Conservation (phyloP, 2,888 invertebrate genomes). For the Thysanoteuthis rhombus region DNA sequence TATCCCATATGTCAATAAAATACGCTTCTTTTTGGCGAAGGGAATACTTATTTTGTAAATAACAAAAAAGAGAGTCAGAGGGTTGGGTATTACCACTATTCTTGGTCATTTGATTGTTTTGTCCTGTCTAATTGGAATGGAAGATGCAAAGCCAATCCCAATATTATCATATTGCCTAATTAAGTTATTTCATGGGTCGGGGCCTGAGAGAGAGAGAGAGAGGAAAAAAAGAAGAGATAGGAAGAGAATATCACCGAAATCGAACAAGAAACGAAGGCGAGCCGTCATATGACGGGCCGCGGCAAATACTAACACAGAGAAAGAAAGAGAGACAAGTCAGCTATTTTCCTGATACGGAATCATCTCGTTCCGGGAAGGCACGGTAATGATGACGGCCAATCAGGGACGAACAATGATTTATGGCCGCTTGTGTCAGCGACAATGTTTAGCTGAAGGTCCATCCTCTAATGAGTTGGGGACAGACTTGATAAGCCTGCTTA, state of each 20-base stretch:
- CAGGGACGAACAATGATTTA: not conserved
- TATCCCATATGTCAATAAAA: not conserved
- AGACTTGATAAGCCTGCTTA: constrained; percentile 12
- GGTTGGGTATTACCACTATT: not conserved
- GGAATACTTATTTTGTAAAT: not conserved
- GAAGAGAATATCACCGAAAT: not conserved
- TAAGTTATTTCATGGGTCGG: not conserved
- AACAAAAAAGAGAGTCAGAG: not conserved
- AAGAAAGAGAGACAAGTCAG: not conserved
- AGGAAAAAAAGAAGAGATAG: not conserved
- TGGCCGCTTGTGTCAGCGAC: not conserved
- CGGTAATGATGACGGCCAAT: not conserved
- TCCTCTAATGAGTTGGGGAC: not conserved
- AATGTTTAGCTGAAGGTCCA: not conserved
- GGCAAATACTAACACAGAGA: not conserved
- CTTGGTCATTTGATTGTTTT: not conserved
- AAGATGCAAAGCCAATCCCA: not conserved
- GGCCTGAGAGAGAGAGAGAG: not conserved
- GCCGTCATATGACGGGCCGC: too few relatives aligned
- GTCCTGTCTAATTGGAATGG: not conserved
- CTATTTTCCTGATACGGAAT: not conserved
- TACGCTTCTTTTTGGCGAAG: not conserved
- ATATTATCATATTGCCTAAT: not conserved
- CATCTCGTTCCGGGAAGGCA: not conserved
- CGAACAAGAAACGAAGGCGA: not conserved